phyloP scores from a whole-genome alignment of 2,888 invertebrate species.

The Oscheius onirici region DNA sequence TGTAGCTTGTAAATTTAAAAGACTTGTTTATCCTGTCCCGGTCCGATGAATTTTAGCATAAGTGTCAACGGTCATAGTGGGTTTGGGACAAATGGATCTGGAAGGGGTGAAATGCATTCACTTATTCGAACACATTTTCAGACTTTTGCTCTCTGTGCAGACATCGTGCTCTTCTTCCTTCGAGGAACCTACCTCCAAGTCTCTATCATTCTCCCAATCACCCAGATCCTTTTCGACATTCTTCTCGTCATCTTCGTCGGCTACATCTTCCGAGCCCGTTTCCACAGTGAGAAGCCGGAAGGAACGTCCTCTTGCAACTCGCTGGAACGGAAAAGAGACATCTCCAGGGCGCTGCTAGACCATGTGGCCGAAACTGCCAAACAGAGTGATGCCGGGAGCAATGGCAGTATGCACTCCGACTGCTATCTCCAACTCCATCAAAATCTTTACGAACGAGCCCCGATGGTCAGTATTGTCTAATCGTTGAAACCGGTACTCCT shows the following conservation, averaged over 20 bases:
- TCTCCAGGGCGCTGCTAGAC: conserved; percentile 49
- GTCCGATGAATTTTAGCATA: too few species aligned
- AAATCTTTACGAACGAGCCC: conserved; percentile 51
- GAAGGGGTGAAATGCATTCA: too few species aligned
- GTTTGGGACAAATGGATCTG: too few species aligned
- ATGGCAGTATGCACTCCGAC: conserved; percentile 13
- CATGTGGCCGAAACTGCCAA: conserved; percentile 31
- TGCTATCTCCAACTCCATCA: conserved; percentile 32
- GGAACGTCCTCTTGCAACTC: conserved; percentile 46
- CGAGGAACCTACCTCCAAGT: not conserved
- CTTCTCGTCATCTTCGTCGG: conserved; percentile 2
- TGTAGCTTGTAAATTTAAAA: too few species aligned
- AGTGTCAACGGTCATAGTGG: too few species aligned
- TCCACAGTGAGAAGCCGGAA: conserved; percentile 39
- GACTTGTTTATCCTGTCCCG: too few species aligned
- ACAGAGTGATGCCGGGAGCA: conserved; percentile 25
- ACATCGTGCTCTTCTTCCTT: conserved; percentile 22
- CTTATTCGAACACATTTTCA: too few species aligned
- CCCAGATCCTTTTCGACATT: conserved; percentile 25
- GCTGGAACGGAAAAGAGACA: conserved; percentile 52
- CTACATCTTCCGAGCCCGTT: conserved; percentile 41
- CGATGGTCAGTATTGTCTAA: conserved; percentile 57
- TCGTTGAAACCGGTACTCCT: too few species aligned
- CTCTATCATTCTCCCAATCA: conserved; percentile 6
- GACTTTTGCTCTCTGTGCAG: not conserved